Percentiles rank a stretch among this genome's conserved stretches.
Conservation (phyloP, 2,797 vertebrate species). For the Esox masquinongy region DNA sequence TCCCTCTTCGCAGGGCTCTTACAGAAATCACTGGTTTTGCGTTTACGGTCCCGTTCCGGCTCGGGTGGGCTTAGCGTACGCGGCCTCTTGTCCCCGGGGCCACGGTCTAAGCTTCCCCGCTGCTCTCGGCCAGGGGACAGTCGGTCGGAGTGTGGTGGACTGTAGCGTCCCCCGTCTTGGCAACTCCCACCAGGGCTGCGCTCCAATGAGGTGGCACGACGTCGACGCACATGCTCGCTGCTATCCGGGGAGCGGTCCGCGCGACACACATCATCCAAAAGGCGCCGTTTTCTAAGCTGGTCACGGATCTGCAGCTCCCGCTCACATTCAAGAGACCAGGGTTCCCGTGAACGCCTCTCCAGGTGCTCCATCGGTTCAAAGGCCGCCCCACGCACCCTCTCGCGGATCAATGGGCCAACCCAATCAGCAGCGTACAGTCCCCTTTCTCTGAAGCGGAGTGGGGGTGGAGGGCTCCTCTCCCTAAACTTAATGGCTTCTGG, state of each 20-base stretch:
- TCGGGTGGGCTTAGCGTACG: slow-evolving; percentile 52
- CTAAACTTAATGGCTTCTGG: slow-evolving; percentile 84
- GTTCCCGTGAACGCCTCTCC: slow-evolving; percentile 79
- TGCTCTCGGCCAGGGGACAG: slow-evolving; percentile 81
- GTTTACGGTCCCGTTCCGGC: slow-evolving; percentile 62
- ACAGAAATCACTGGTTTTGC: slow-evolving; percentile 70
- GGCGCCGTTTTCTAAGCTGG: slow-evolving; percentile 82
- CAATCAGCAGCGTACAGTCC: slow-evolving; percentile 87
- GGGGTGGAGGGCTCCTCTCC: slow-evolving; percentile 86
- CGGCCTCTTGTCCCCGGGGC: slow-evolving; percentile 73
- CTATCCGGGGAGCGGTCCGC: slow-evolving; percentile 87
- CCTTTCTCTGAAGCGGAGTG: slow-evolving; percentile 87
- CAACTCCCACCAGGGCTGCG: slow-evolving; percentile 83
- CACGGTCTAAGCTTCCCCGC: slow-evolving; percentile 77
- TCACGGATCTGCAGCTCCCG: slow-evolving; percentile 85
- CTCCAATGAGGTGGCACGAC: slow-evolving; percentile 79
- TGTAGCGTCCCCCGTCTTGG: slow-evolving; percentile 80
- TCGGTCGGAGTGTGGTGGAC: slow-evolving; percentile 78
- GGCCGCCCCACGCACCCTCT: slow-evolving; percentile 81
- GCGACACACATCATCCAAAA: slow-evolving; percentile 82
- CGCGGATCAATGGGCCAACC: slow-evolving; percentile 83
- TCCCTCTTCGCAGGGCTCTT: slow-evolving; percentile 81
- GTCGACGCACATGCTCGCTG: slow-evolving; percentile 77
- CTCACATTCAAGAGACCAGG: slow-evolving; percentile 85
- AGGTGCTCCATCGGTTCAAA: slow-evolving; percentile 87